Conservation (phyloP, 2,888 invertebrate genomes). For the Emmelina monodactyla region DNA sequence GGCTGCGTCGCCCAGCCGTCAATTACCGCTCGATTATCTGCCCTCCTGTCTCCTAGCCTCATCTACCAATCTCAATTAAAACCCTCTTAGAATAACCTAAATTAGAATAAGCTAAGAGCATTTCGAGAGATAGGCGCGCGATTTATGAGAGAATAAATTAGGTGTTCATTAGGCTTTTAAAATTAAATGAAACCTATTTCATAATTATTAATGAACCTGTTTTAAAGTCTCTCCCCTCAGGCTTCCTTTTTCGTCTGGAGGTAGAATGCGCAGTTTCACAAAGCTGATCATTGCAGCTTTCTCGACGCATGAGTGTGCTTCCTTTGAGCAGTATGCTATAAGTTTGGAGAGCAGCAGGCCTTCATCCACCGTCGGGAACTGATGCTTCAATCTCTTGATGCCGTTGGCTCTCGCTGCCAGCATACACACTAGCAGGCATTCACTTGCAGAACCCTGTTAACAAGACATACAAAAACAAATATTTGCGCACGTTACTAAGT, state of each 20-base stretch:
- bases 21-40: slow-evolving; percentile 52
- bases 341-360: slow-evolving; percentile 89
- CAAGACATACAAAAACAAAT: slow-evolving; percentile 3
- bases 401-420: slow-evolving; percentile 91
- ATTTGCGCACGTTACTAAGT: neutral
- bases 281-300: slow-evolving; percentile 95
- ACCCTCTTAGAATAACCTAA: slow-evolving; percentile 9
- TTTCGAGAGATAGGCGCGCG: too few species aligned
- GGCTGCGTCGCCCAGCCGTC: slow-evolving; percentile 27
- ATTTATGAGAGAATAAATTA: too few species aligned
- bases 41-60: slow-evolving; percentile 78
- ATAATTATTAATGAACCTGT: too few species aligned
- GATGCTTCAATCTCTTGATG: slow-evolving; percentile 83
- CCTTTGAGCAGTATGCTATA: slow-evolving; percentile 91
- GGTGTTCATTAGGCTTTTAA: too few species aligned
- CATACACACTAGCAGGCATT: slow-evolving; percentile 92
- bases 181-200: too few species aligned
- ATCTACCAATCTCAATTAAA: slow-evolving; percentile 21
- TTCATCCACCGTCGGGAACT: slow-evolving; percentile 88
- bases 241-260: slow-evolving; percentile 84
- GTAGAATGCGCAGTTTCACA: slow-evolving; percentile 87
- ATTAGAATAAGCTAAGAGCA: slow-evolving; percentile 1
- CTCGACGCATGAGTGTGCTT: slow-evolving; percentile 92
- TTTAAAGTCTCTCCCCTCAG: slow-evolving; percentile 81
- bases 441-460: slow-evolving; percentile 90